Evolutionary conservation across 2,113 vertebrate species (phyloP).

Genomic region (Athene noctua): DNA sequence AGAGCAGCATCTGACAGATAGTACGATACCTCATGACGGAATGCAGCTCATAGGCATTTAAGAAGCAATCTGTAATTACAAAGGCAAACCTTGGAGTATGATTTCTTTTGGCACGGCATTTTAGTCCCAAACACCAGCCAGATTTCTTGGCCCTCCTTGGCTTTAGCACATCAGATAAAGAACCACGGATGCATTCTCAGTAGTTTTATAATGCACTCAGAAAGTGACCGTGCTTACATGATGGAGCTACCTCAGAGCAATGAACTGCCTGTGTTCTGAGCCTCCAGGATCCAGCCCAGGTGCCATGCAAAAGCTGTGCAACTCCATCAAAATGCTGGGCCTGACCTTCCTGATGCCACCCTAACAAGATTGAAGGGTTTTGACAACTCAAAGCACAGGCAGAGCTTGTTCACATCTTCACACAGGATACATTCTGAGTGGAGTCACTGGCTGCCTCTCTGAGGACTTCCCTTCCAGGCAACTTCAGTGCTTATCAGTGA

Average conservation of each 20-base stretch:
- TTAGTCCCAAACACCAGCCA: not conserved
- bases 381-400: not conserved
- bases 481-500: not conserved
- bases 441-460: not conserved
- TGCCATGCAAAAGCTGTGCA: not conserved
- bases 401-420: not conserved
- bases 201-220: not conserved
- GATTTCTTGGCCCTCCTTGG: not conserved
- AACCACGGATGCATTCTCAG: not conserved
- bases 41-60: not conserved
- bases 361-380: not conserved
- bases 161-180: not conserved
- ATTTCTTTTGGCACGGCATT: not conserved
- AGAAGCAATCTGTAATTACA: not conserved
- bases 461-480: not conserved
- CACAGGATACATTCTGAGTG: fast-evolving
- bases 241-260: not conserved
- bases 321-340: not conserved
- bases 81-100: not conserved
- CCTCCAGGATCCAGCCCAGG: not conserved
- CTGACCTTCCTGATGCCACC: not conserved
- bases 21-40: not conserved
- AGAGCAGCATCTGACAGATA: not conserved
- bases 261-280: not conserved
- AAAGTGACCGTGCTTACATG: not conserved